A percentile compares a stretch with the other conserved stretches of the same genome.
These are phyloP conservation scores for Rhagium mordax DNA, from an alignment of 2,888 invertebrate genomes.

Conservation along the genomic window DNA sequence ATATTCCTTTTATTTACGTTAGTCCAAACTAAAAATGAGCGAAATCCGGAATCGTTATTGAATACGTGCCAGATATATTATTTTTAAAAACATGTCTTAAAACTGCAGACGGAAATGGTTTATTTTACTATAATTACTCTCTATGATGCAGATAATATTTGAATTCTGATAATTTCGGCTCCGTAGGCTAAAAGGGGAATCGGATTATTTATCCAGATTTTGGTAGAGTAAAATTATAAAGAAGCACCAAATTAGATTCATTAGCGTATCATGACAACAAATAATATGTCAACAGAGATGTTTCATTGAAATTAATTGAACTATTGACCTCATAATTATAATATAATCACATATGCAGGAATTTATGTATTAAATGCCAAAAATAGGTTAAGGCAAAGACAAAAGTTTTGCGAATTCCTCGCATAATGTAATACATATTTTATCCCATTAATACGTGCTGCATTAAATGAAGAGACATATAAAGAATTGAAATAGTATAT, in stretches of 20 bases:
- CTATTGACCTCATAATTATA: no score
- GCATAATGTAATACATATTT: no score
- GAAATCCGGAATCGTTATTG: conserved; percentile 21
- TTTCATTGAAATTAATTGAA: no score
- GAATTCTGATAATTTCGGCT: neutral
- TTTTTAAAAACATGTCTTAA: conserved; percentile 4
- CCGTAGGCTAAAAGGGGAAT: neutral
- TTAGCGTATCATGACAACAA: neutral
- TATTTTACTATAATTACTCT: conserved; percentile 20
- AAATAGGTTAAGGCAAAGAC: no score
- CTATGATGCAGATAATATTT: neutral
- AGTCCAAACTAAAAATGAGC: conserved; percentile 12
- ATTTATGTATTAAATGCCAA: no score
- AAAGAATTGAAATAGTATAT: no score
- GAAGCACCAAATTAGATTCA: neutral
- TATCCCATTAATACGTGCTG: no score
- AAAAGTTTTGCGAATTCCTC: no score
- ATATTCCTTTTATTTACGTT: conserved; percentile 4
- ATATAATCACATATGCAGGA: no score
- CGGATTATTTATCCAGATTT: neutral
- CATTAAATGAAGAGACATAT: no score
- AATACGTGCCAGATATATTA: conserved; percentile 25
- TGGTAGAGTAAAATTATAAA: neutral
- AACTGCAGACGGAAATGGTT: conserved; percentile 18
- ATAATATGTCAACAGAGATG: no score